phyloP scores from a whole-genome alignment of 2,797 vertebrate genomes.

The Diplodus sargus region DNA sequence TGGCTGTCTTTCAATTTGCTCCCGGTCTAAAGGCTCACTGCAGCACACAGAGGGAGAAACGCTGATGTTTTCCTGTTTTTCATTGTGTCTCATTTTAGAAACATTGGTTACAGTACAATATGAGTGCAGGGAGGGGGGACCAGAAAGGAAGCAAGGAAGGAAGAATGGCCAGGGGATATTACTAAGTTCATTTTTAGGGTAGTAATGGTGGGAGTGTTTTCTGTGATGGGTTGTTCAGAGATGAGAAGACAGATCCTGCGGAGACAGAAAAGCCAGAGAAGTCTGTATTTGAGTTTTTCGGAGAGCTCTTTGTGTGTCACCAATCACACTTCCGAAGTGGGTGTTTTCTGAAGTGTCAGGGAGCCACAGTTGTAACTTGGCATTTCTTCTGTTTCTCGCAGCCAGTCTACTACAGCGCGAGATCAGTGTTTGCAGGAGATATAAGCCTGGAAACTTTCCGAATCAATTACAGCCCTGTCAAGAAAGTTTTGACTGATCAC shows the following conservation, averaged over 20 bases:
- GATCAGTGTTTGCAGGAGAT: background rate
- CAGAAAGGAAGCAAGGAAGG: conserved; percentile 2
- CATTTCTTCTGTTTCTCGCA: background rate
- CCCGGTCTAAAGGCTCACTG: background rate
- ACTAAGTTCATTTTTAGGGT: conserved; percentile 8
- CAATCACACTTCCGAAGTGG: background rate
- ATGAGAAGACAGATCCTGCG: conserved; percentile 7
- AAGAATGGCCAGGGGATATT: conserved; percentile 23
- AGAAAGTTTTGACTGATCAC: background rate
- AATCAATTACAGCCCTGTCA: conserved; percentile 3
- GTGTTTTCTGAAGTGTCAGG: conserved; percentile 1
- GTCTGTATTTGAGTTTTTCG: background rate
- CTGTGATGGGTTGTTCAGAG: background rate
- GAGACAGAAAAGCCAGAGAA: background rate
- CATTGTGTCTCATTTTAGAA: background rate
- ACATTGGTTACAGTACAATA: background rate
- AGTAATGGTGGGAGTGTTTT: conserved; percentile 2
- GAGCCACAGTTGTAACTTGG: background rate
- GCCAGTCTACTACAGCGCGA: background rate
- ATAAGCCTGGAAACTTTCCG: background rate
- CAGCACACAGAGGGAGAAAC: background rate
- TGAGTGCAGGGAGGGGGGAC: background rate
- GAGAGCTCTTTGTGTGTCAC: background rate
- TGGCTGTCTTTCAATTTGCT: background rate
- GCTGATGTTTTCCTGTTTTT: background rate